These are phyloP conservation scores for Trichomycterus rosablanca DNA, from an alignment of 2,113 vertebrate genomes.

Conservation along the genomic window DNA sequence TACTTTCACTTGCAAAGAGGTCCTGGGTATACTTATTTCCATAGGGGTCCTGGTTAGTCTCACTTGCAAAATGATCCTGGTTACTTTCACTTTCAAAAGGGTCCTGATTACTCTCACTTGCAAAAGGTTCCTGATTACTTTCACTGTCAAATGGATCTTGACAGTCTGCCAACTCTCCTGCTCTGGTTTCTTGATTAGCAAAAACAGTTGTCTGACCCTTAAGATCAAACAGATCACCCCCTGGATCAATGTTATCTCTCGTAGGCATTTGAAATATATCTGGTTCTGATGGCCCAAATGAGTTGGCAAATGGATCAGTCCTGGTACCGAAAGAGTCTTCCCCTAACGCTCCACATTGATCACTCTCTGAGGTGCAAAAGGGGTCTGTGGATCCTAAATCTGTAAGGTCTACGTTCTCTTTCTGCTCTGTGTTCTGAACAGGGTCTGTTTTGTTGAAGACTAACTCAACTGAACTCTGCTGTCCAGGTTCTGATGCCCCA, in stretches of 20 bases:
- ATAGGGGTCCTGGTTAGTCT: too few relatives aligned
- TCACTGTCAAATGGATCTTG: conserved; percentile 30
- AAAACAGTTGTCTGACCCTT: conserved; percentile 4
- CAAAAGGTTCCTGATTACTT: neutral
- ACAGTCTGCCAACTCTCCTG: too few relatives aligned
- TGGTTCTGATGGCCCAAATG: conserved; percentile 4
- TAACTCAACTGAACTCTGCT: neutral
- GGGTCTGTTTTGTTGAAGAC: neutral
- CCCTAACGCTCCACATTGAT: conserved; percentile 20
- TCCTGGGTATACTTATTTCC: too few relatives aligned
- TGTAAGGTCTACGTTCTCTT: neutral
- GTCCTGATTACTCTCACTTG: too few relatives aligned
- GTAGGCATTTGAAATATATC: neutral
- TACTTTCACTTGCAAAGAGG: too few relatives aligned
- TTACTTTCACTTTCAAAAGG: too few relatives aligned
- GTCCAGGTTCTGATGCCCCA: neutral
- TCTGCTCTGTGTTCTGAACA: conserved; percentile 3
- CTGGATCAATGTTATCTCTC: conserved; percentile 4
- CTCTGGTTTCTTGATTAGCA: too few relatives aligned
- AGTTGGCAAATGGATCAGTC: conserved; percentile 27
- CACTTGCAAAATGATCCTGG: too few relatives aligned
- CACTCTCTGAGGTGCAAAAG: conserved; percentile 6
- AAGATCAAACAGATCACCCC: neutral
- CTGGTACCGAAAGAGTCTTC: conserved; percentile 25
- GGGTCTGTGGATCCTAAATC: conserved; percentile 29